Evolutionary conservation across 2,113 vertebrate species (phyloP).

Genomic region (Myotis yumanensis): DNA sequence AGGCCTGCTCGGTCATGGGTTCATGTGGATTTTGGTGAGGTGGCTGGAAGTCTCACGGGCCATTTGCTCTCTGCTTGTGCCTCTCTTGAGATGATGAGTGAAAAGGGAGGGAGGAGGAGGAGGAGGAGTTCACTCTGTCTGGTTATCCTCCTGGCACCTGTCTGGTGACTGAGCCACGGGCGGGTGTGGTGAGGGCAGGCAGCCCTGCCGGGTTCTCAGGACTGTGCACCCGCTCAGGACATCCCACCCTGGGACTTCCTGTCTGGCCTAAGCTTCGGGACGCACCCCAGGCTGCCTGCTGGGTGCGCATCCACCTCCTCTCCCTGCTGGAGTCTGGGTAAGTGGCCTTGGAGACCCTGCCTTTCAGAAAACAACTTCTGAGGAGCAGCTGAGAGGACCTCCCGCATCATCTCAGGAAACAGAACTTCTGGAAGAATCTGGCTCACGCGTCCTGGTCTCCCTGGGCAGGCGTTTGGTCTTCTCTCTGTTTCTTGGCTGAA

Average conservation of each 20-base stretch:
- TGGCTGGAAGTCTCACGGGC: fast-evolving
- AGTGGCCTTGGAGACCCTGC: not conserved
- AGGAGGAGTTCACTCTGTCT: not conserved
- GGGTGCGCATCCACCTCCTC: fast-evolving
- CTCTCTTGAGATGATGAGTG: not conserved
- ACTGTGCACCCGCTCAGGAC: fast-evolving
- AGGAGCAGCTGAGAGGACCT: not conserved
- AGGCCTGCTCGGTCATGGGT: not conserved
- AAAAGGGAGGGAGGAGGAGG: no score
- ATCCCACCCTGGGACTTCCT: no score
- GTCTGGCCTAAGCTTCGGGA: not conserved
- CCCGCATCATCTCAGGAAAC: no score
- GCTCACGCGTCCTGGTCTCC: not conserved
- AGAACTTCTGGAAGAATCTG: not conserved
- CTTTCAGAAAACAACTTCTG: fast-evolving
- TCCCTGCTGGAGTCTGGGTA: not conserved
- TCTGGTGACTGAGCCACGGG: not conserved
- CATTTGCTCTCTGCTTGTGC: no score
- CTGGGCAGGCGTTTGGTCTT: fast-evolving
- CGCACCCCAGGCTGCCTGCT: fast-evolving
- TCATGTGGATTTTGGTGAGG: not conserved
- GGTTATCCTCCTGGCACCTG: not conserved
- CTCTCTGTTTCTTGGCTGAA: not conserved
- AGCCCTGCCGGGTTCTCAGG: fast-evolving
- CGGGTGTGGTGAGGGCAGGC: fast-evolving